These are phyloP conservation scores for Drosophila rhopaloa DNA, from an alignment of 1,140 invertebrate genomes.

Conservation along the genomic window DNA sequence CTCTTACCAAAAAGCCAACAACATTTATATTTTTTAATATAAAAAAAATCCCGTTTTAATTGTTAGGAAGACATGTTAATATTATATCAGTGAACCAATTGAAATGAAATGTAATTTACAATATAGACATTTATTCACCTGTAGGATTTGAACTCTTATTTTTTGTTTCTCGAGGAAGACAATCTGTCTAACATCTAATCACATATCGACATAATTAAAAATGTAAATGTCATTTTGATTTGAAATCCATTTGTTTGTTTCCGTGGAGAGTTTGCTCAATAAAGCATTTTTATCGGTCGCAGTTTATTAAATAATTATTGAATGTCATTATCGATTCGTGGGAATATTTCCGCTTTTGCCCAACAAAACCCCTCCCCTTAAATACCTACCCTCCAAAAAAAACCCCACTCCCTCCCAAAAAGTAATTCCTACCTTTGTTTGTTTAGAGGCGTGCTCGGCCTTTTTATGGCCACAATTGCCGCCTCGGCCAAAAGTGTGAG, in stretches of 20 bases:
- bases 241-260: neutral
- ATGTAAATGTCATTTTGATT: neutral
- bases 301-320: slow-evolving; percentile 62
- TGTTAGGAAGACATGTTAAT: too few relatives aligned
- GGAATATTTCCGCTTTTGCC: slow-evolving; percentile 55
- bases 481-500: slow-evolving; percentile 29
- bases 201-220: neutral
- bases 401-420: slow-evolving; percentile 1
- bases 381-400: slow-evolving; percentile 5
- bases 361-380: neutral
- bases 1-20: neutral
- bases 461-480: slow-evolving; percentile 49
- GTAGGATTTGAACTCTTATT: too few relatives aligned
- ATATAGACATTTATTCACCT: too few relatives aligned
- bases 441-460: slow-evolving; percentile 48
- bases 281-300: neutral
- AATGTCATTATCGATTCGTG: slow-evolving; percentile 80
- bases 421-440: slow-evolving; percentile 36
- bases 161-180: too few relatives aligned
- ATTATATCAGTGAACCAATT: too few relatives aligned
- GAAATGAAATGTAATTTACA: too few relatives aligned
- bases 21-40: too few relatives aligned
- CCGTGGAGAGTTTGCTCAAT: neutral
- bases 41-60: too few relatives aligned
- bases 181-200: neutral